Base-by-base conservation (phyloP, 2,113 vertebrate genomes). In the Erythrocercus mccallii region DNA sequence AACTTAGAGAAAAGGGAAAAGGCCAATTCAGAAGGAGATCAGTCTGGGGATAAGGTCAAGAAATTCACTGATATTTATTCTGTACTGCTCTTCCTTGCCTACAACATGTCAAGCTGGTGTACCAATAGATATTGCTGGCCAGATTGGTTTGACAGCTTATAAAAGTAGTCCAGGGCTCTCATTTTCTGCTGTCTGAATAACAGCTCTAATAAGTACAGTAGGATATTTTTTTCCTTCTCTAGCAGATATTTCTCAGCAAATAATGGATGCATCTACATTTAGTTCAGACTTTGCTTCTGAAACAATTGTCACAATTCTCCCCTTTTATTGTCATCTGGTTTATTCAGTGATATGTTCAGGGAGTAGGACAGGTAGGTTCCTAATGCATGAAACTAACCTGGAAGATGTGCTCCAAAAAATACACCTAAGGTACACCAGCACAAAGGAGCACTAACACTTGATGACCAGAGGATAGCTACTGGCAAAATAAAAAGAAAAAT, bases 131-230 rank as follows among this genome's bases (percentile, higher is more conserved):
- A 65, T 38, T 74, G 8, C 53, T 84, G 31, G 23, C n/a, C 90
- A 91, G 57, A 78, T 22, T 53, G 45, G 28, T 19, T 74, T 76
- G 40, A 92, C 65, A 87, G 14, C 7, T 86, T 60, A 76, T 31
- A 31, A 65, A 89, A 89, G 65, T 94, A 81, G 66, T 61, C 31
- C 37, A 53, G 23, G 23, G 11, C 28, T 92, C 51, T 88, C 38
- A 81, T 85, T 81, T 85, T 85, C 61, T 92, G 5, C 45, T 91
- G 23, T n/a, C 69, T 72, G 53, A 92, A 85, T 79, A 86, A 42
- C 12, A 45, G 4, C 8, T 62, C 24, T 54, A 47, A 33, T 15
- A 51, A 69, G 7, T 35, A 42, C 5, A 82, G 50, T 77, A 62
- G 23, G 8, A 31, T 84, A 13, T 51, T 51, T 81, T 62, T 71